These are phyloP conservation scores for Temnothorax longispinosus DNA, from an alignment of 1,140 invertebrate genomes.

Conservation along the genomic window DNA sequence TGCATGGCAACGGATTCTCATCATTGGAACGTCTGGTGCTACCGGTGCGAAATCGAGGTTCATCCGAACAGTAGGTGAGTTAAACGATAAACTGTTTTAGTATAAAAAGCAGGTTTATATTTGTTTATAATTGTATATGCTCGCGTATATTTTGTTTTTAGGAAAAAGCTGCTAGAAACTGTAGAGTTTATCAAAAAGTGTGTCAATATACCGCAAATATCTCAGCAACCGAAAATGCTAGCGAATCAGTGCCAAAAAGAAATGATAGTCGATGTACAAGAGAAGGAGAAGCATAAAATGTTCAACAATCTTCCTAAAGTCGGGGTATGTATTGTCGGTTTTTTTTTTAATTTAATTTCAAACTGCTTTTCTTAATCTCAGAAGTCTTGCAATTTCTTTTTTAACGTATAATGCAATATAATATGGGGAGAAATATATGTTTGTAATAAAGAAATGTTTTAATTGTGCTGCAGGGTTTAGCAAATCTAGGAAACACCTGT, in stretches of 20 bases:
- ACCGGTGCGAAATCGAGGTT: slow-evolving; percentile 88
- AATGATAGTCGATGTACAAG: slow-evolving; percentile 29
- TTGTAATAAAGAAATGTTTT: slow-evolving; percentile 19
- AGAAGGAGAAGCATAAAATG: slow-evolving; percentile 65
- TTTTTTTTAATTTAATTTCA: not conserved
- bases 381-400: not conserved
- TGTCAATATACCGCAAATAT: not conserved
- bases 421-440: not conserved
- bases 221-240: slow-evolving; percentile 17
- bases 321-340: slow-evolving; percentile 64
- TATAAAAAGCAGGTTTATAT: not conserved
- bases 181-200: slow-evolving; percentile 85
- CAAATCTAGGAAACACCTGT: slow-evolving; percentile 97
- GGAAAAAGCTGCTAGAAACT: slow-evolving; percentile 88
- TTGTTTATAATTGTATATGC: not conserved
- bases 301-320: slow-evolving; percentile 73
- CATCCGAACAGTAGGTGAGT: slow-evolving; percentile 79
- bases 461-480: slow-evolving; percentile 87
- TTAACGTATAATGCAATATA: not conserved
- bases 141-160: slow-evolving; percentile 72
- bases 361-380: not conserved
- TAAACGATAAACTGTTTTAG: not conserved
- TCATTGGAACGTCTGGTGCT: slow-evolving; percentile 92
- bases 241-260: slow-evolving; percentile 43
- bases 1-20: slow-evolving; percentile 90